A percentile compares a stretch with the other conserved stretches of the same genome.
Conservation (phyloP, 2,888 invertebrate genomes). For the Cephonodes hylas region DNA sequence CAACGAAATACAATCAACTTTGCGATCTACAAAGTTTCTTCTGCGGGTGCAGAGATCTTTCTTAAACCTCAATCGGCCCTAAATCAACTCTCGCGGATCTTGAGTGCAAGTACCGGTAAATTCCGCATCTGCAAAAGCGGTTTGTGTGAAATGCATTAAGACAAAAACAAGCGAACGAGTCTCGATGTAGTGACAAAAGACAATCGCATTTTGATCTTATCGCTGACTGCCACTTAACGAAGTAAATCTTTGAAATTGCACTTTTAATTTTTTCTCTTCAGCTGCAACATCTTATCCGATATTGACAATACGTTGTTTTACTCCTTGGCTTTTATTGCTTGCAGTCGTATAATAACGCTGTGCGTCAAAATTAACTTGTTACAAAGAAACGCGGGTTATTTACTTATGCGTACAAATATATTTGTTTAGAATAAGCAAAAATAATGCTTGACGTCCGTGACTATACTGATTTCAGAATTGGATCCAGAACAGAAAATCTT, state of each 20-base stretch:
- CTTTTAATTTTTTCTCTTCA: neutral
- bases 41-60: constrained; percentile 17
- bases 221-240: constrained; percentile 19
- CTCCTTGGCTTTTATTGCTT: neutral
- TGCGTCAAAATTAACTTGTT: neutral
- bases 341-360: neutral
- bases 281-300: neutral
- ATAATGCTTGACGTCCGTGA: no score
- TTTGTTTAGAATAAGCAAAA: no score
- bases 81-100: constrained; percentile 13
- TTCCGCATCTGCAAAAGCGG: constrained; percentile 23
- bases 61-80: constrained; percentile 18
- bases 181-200: constrained; percentile 23
- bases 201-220: constrained; percentile 29
- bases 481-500: no score
- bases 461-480: no score
- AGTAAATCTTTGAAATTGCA: constrained; percentile 17
- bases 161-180: constrained; percentile 21
- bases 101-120: constrained; percentile 22
- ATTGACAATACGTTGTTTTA: neutral
- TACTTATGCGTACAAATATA: no score
- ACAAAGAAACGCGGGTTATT: no score
- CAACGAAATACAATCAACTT: constrained; percentile 35
- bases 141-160: constrained; percentile 18
- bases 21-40: constrained; percentile 23